Evolutionary conservation across 2,113 vertebrate genomes (phyloP).

Genomic region (Oxygymnocypris stewartii): DNA sequence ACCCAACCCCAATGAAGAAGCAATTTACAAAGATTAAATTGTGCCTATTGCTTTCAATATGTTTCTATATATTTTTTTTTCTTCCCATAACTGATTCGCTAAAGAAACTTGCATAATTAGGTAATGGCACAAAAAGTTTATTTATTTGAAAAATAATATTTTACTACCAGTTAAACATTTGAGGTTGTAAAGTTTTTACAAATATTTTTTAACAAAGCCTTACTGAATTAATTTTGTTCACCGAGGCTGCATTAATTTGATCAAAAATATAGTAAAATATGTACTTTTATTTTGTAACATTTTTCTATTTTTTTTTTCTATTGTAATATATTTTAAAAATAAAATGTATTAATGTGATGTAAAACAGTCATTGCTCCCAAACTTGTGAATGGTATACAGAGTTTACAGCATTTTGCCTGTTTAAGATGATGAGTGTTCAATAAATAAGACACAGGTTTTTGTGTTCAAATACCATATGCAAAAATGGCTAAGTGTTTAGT

Average conservation of each 20-base stretch:
- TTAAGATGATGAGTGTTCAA: not conserved
- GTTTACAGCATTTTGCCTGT: not conserved
- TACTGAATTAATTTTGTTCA: not conserved
- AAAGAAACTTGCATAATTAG: not conserved
- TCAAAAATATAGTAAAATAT: not conserved
- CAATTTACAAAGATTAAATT: not conserved
- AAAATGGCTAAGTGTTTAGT: not conserved
- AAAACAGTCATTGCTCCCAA: too few relatives aligned
- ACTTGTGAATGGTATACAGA: not conserved
- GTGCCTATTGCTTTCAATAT: not conserved
- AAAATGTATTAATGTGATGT: not conserved
- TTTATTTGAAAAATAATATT: not conserved
- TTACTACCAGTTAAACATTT: not conserved
- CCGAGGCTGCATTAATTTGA: not conserved
- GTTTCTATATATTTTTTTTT: not conserved
- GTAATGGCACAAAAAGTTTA: not conserved
- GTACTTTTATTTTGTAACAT: too few relatives aligned
- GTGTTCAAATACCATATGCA: not conserved
- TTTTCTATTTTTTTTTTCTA: not conserved
- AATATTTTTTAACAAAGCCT: not conserved
- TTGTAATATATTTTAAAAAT: not conserved
- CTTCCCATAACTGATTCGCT: not conserved
- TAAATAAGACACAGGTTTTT: not conserved
- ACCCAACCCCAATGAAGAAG: not conserved
- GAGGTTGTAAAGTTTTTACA: not conserved